Base-by-base conservation (phyloP, 2,113 vertebrate genomes). In the Alectura lathami region DNA sequence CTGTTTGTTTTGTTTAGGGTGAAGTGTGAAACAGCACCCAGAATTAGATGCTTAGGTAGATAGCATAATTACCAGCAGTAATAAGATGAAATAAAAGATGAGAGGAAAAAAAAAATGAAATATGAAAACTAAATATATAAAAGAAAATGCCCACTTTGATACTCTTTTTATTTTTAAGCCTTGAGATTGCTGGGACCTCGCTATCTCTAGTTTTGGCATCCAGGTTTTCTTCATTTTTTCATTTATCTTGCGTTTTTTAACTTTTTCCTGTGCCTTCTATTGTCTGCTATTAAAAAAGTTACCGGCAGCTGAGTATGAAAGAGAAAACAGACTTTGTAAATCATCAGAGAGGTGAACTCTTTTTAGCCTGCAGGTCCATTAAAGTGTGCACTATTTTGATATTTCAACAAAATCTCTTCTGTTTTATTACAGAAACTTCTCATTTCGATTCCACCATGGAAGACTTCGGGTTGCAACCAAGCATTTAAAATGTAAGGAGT, bases 381-480 rank as follows among this genome's bases (percentile, higher is more conserved):
- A 10, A 38, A 64, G 15, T 45, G 21, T 76, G 36, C 34, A 43
- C 38, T 70, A 32, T 77, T 80, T 54, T 42, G 29, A 16, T 75
- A 50, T 53, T 91, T 94, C 77, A 95, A 36, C 48, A 89, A 20
- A 62, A 17, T 23, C 22, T 84, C 23, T 72, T 63, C 9, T 22
- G 62, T 63, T 95, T 86, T 42, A 38, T 93, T 97, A 86, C 95
- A 97, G 96, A 95, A 91, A 77, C 89, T 53, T 67, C 48, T 93
- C 4, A 1, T 79, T 86, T 95, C 53, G 78, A 69, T 91, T 72
- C 56, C 30, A 45, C 47, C 14, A 7, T 29, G 59, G 76, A 89
- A 89, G 53, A 92, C 79, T 81, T 73, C 80, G 17, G 29, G 34
- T 87, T 93, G 54, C 50, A 64, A 50, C 20, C 23, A 66, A 89